phyloP scores from a whole-genome alignment of 2,113 vertebrate genomes.

The Cynopterus brachyotis region DNA sequence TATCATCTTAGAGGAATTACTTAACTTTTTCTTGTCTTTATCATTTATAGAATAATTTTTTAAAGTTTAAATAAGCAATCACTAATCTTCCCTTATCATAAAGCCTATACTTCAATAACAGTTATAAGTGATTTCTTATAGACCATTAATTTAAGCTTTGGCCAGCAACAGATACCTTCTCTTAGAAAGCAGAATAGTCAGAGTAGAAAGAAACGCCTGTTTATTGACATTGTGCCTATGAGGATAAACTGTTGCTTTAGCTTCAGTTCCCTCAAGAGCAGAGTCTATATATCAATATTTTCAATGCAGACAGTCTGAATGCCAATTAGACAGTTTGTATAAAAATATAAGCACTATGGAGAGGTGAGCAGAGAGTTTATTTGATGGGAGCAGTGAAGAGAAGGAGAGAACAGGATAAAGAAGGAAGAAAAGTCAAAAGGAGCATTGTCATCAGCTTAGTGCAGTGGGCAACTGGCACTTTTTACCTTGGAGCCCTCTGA shows the following conservation, averaged over 20 bases:
- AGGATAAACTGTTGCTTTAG: background rate
- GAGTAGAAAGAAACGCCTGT: background rate
- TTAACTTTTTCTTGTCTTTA: background rate
- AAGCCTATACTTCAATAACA: background rate
- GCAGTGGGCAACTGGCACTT: rapidly evolving
- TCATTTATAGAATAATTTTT: background rate
- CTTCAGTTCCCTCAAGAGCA: background rate
- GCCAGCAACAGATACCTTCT: background rate
- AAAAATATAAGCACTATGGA: background rate
- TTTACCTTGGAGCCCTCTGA: background rate
- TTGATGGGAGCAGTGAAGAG: background rate
- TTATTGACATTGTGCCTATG: background rate
- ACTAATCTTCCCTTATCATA: background rate
- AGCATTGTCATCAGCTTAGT: background rate
- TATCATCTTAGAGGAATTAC: background rate
- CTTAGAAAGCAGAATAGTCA: background rate
- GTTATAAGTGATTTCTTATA: background rate
- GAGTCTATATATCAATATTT: background rate
- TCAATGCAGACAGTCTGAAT: background rate
- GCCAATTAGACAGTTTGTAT: background rate
- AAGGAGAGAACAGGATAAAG: background rate
- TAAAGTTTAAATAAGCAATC: background rate
- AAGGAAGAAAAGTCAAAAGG: background rate
- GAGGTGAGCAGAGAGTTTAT: background rate
- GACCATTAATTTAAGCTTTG: background rate